phyloP scores from a whole-genome alignment of 2,888 invertebrate species.

The Lasioglossum villosulum region DNA sequence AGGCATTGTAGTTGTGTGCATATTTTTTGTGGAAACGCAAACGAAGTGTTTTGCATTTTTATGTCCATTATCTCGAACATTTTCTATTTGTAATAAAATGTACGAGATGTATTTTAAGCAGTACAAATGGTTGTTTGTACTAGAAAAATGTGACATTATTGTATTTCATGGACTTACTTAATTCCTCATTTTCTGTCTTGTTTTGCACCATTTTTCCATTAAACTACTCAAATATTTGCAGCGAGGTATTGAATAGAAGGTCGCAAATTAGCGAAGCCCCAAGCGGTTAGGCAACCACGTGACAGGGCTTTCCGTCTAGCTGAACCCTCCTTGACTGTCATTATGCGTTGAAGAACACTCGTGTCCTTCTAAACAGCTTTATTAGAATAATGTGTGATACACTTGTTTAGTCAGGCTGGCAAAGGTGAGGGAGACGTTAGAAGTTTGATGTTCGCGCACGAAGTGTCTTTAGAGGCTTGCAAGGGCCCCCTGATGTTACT shows the following conservation, averaged over 20 bases:
- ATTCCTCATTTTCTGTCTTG: not conserved
- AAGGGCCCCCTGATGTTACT: not conserved
- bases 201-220: not conserved
- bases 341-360: not conserved
- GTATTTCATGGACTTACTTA: not conserved
- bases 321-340: not conserved
- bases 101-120: no score
- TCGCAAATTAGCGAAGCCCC: not conserved
- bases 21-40: no score
- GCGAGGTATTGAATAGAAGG: not conserved
- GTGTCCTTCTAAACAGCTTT: not conserved
- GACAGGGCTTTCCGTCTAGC: not conserved
- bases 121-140: no score
- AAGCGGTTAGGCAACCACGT: not conserved
- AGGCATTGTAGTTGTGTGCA: no score
- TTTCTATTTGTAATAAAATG: no score
- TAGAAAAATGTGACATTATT: not conserved
- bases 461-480: not conserved
- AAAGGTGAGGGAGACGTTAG: not conserved
- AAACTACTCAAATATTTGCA: not conserved
- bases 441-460: slow-evolving; percentile 2
- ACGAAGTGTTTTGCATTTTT: no score
- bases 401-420: not conserved
- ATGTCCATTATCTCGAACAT: no score
- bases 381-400: not conserved